Evolutionary conservation across 2,113 vertebrate species (phyloP).

Genomic region (Lipotes vexillifer): DNA sequence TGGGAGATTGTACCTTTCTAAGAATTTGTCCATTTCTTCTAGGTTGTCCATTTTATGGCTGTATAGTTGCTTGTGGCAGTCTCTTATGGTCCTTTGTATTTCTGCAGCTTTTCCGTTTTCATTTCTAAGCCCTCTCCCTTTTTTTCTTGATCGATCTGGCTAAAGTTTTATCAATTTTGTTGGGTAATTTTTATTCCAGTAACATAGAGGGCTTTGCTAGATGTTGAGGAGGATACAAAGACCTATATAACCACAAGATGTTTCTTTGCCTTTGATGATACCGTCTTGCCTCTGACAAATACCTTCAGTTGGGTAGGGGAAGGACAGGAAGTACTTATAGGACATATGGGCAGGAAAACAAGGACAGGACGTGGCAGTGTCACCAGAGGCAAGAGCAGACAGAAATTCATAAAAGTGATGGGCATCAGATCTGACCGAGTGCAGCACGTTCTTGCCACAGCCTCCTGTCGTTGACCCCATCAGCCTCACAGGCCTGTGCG

Average conservation of each 20-base stretch:
- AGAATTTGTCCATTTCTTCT: fast-evolving
- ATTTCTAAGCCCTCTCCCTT: not conserved
- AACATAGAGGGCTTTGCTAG: not conserved
- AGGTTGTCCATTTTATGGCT: not conserved
- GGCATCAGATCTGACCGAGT: fast-evolving
- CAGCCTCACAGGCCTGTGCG: fast-evolving
- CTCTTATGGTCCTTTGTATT: not conserved
- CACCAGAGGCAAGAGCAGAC: not conserved
- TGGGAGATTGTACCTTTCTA: not conserved
- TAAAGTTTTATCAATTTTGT: not conserved
- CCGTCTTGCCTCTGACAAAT: not conserved
- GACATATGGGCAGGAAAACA: not conserved
- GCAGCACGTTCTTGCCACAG: not conserved
- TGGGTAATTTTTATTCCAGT: not conserved
- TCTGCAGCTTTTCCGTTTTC: not conserved
- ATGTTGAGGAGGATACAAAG: not conserved
- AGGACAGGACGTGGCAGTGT: not conserved
- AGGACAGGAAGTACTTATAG: not conserved
- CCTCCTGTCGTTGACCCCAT: too few species aligned
- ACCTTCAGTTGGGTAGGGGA: not conserved
- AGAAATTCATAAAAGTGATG: not conserved
- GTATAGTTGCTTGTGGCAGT: too few species aligned
- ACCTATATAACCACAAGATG: not conserved
- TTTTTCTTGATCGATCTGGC: not conserved
- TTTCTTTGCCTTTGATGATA: not conserved